Evolutionary conservation across 2,797 vertebrate genomes (phyloP).

Genomic region (Chelmon rostratus): DNA sequence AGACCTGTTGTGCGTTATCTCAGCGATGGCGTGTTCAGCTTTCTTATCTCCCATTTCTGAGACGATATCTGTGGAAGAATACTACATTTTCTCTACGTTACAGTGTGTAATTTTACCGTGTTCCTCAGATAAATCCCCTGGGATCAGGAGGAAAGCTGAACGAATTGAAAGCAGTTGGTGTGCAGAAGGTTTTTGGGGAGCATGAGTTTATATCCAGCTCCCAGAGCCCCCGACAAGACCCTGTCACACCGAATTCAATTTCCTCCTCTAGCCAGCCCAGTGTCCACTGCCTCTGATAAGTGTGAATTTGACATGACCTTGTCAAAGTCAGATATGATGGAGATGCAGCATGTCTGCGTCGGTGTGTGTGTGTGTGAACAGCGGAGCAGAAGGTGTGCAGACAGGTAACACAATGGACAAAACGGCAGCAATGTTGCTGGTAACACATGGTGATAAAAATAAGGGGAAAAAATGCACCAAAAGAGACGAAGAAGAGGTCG

Average conservation of each 20-base stretch:
- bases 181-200: slow-evolving; percentile 34
- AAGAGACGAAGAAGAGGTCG: neutral
- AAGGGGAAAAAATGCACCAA: slow-evolving; percentile 22
- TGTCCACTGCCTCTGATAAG: slow-evolving; percentile 63
- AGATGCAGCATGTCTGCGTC: slow-evolving; percentile 46
- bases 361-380: neutral
- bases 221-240: slow-evolving; percentile 59
- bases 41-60: slow-evolving; percentile 40
- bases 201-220: slow-evolving; percentile 48
- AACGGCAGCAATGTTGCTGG: neutral
- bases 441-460: slow-evolving; percentile 5
- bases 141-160: slow-evolving; percentile 30
- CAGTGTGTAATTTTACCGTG: slow-evolving; percentile 44
- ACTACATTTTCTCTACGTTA: slow-evolving; percentile 36
- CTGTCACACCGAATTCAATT: slow-evolving; percentile 78
- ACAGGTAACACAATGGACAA: slow-evolving; percentile 42
- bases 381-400: slow-evolving; percentile 42
- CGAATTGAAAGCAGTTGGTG: slow-evolving; percentile 56
- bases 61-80: slow-evolving; percentile 42
- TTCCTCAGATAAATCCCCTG: slow-evolving; percentile 29
- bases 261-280: slow-evolving; percentile 64
- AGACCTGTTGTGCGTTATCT: slow-evolving; percentile 41
- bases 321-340: slow-evolving; percentile 76
- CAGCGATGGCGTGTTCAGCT: slow-evolving; percentile 1
- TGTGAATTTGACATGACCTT: slow-evolving; percentile 81